Evolutionary conservation across 2,888 invertebrate species (phyloP), one percentile per base, ranked within the genome.

Genomic region (Ormyrus rosae): DNA sequence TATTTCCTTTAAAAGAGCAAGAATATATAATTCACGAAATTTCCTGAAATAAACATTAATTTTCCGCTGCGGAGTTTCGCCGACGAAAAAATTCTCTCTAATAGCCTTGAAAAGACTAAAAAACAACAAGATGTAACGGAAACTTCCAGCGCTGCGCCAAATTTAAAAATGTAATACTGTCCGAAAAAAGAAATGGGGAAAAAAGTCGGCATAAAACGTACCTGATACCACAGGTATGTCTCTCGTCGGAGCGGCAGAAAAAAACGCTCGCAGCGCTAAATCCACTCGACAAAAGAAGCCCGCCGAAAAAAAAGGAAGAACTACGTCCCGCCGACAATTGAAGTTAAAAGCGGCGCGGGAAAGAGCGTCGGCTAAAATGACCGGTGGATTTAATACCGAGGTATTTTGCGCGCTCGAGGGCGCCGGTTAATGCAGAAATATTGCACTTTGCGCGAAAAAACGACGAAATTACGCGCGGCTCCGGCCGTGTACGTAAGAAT

Each of bases 391-490:
- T 34, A 71, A 34, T 51, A 6, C 58, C 5, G 45, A 11, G 10
- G n/a, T 13, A 7, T 9, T 50, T 6, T 48, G 58, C 50, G n/a
- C 56, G 10, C 61, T n/a, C 63, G n/a, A 19, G 71, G 63, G 10
- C 69, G 70, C 69, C 45, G 77, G 82, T 83, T 84, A 85, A 84
- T 83, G 81, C 75, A 80, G 84, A 86, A 83, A 86, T 85, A 86
- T 85, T 81, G 84, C 84, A 75, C 63, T 10, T 9, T 1, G 58
- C 34, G 10, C 48, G 11, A 58, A 64, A 82, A 81, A 83, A 84
- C 83, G 86, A 82, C 84, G 84, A 86, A 87, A 87, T 87, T 86
- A 85, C 73, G 71, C 56, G 45, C 34, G 34, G 83, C 86, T 82
- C 83, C 83, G 78, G 65, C 78, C 81, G 3, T 4, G 6, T 19